Evolutionary conservation across 2,113 vertebrate genomes (phyloP), one percentile per base, ranked within the genome.

Genomic region (Siphamia tubifer): DNA sequence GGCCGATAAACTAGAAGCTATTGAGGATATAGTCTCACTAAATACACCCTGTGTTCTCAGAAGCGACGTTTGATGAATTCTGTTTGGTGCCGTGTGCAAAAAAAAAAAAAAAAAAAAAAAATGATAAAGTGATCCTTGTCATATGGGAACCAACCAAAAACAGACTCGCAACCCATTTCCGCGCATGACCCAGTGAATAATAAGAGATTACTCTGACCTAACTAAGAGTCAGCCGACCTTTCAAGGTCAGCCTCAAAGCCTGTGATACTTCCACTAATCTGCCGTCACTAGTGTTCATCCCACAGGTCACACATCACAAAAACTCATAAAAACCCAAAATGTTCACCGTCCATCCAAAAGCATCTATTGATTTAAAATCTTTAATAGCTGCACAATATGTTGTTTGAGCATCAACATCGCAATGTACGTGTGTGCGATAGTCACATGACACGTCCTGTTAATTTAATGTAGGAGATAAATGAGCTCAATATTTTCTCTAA

Each of bases 151-250:
- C 49, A 13, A 47, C 51, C 78, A 60, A 68, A 77, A 73, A 60
- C 53, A 21, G 42, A 48, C 49, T 68, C 2, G 2, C 9, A 77
- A 39, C 53, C 75, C 54, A 64, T 60, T 86, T 86, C 71, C 82
- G 63, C 58, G 64, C 21, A 7, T 68, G 73, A 79, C 65, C 78
- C 62, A 79, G 43, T 71, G 61, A 77, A 65, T 68, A 77, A 64
- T 38, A 43, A 65, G 54, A 79, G 23, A 45, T 60, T 43, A 65
- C 43, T 42, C 35, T 58, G 81, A 84, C 78, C 75, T 73, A 74
- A 20, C 69, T 52, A 60, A 53, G 66, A 60, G 42, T 44, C 28
- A 48, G 34, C 40, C 67, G 62, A 70, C 63, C 67, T 64, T 65
- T 70, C 70, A 75, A 84, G 51, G 73, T 80, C 76, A 65, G 15